These are phyloP conservation scores for Gastrophysa polygoni DNA, from an alignment of 2,888 invertebrate genomes.

Conservation along the genomic window DNA sequence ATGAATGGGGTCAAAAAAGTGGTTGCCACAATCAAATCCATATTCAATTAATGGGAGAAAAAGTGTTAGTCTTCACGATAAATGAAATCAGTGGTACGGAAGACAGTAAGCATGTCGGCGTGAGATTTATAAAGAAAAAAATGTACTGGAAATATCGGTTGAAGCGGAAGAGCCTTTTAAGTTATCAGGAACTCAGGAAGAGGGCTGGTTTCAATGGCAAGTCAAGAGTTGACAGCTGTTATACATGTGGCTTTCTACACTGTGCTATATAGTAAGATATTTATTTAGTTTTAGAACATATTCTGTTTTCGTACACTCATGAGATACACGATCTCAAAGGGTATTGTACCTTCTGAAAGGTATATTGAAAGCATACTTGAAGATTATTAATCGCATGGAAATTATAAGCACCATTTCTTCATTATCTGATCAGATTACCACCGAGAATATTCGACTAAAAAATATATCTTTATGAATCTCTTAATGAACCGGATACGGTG, in stretches of 20 bases:
- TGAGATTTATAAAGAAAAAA: conserved; percentile 34
- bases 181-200: conserved; percentile 54
- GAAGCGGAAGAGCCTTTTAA: conserved; percentile 51
- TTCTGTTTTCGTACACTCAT: conserved; percentile 33
- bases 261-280: conserved; percentile 48
- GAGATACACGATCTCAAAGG: conserved; percentile 27
- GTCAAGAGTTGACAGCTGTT: conserved; percentile 55
- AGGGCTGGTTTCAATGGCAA: conserved; percentile 48
- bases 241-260: conserved; percentile 52
- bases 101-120: background rate
- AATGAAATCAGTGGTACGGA: too few species aligned
- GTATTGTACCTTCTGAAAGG: conserved; percentile 1
- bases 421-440: background rate
- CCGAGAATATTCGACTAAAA: background rate
- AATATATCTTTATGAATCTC: background rate
- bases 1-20: too few species aligned
- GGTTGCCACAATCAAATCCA: too few species aligned
- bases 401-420: background rate
- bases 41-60: too few species aligned
- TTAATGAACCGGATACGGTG: background rate
- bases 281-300: conserved; percentile 49
- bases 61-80: too few species aligned
- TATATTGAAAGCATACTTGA: background rate
- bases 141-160: conserved; percentile 40
- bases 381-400: too few species aligned